Percentiles rank a stretch among this genome's conserved stretches.
These are phyloP conservation scores for Adelognathus sp. DNA, from an alignment of 2,888 invertebrate species.

Conservation along the genomic window DNA sequence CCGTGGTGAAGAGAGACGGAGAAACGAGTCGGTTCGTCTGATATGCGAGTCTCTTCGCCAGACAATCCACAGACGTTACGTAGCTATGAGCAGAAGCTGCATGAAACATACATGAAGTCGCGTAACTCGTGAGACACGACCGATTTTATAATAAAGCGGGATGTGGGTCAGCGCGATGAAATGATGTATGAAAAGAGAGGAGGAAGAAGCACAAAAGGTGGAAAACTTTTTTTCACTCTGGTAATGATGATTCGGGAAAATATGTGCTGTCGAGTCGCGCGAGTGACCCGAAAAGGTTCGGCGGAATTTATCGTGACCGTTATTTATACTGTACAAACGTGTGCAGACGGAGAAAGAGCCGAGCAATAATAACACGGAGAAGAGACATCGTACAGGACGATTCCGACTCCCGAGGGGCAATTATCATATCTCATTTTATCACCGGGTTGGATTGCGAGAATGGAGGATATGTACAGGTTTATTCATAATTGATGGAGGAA, in stretches of 20 bases:
- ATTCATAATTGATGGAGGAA: no score
- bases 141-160: neutral
- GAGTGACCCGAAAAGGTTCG: neutral
- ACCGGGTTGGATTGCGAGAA: slow-evolving; percentile 3
- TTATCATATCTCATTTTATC: slow-evolving; percentile 51
- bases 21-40: neutral
- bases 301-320: slow-evolving; percentile 29
- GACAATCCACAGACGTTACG: slow-evolving; percentile 42
- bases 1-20: neutral
- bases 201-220: neutral
- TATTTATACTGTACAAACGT: slow-evolving; percentile 9
- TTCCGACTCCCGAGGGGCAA: slow-evolving; percentile 3
- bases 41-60: slow-evolving; percentile 10
- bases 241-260: neutral
- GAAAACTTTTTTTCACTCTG: no score
- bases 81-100: neutral
- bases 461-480: no score
- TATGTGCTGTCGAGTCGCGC: neutral
- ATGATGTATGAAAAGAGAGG: neutral
- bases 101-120: slow-evolving; percentile 39
- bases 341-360: neutral
- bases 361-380: slow-evolving; percentile 2
- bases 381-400: neutral
- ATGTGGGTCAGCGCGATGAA: neutral
- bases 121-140: slow-evolving; percentile 6